These are phyloP conservation scores for Drosophila helvetica DNA, from an alignment of 2,888 invertebrate species.

Conservation along the genomic window DNA sequence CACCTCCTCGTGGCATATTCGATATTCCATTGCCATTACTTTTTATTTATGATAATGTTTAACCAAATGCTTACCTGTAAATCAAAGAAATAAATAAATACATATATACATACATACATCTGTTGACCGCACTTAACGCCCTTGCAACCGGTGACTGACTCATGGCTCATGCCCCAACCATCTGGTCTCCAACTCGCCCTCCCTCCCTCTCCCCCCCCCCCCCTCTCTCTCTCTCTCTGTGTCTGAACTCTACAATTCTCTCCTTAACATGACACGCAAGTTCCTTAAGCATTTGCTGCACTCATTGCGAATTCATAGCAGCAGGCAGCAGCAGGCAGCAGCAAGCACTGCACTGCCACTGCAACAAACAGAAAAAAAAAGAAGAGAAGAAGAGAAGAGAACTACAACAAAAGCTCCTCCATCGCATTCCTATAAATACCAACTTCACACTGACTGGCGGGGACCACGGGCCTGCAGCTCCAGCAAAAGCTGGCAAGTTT, in stretches of 20 bases:
- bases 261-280: conserved; percentile 1
- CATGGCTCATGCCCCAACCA: conserved; percentile 24
- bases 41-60: neutral
- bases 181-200: conserved; percentile 23
- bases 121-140: conserved; percentile 7
- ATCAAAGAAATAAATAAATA: conserved; percentile 8
- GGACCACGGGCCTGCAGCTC: neutral
- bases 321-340: conserved; percentile 25
- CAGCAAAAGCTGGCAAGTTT: conserved; percentile 53
- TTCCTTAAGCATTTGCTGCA: conserved; percentile 25
- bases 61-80: neutral
- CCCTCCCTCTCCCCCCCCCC: neutral
- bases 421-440: conserved; percentile 75
- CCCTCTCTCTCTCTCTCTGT: conserved; percentile 7
- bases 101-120: conserved; percentile 5
- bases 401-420: conserved; percentile 46
- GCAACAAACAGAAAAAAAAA: conserved; percentile 15
- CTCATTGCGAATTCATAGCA: conserved; percentile 67
- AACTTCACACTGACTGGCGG: conserved; percentile 67
- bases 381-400: neutral
- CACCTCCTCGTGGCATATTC: neutral
- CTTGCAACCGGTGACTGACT: conserved; percentile 22
- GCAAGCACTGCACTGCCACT: neutral
- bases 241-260: conserved; percentile 8
- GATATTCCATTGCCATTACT: neutral